Evolutionary conservation across 2,888 invertebrate genomes (phyloP), one percentile per base, ranked within the genome.

Genomic region (Mayetiola destructor): DNA sequence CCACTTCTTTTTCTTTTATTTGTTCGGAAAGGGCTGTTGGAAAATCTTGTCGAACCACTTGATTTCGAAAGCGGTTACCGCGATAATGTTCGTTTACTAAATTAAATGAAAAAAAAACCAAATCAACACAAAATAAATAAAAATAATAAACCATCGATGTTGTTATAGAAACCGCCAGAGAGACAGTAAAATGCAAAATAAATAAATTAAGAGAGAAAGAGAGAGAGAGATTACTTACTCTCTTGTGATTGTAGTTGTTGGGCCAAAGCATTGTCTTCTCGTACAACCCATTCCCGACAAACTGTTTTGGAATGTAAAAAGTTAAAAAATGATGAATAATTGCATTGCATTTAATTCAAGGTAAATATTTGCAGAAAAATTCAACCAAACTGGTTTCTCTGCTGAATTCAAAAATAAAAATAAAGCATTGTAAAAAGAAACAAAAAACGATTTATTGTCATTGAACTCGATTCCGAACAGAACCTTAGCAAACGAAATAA

Each of bases 261-360:
- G 9, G 89, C 88, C 65, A 88, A 69, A 18, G 86, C 88, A 61
- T 85, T 83, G 71, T 89, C 89, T 74, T 89, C 89, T 65, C 86
- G 81, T 32, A 89, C 83, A 63, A 85, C 74, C 87, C 88, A 89
- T 71, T 88, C 85, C 64, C 84, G 80, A 66, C 88, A 84, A 59
- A 88, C 87, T 83, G 74, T 56, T 73, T 74, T 62, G n/a, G n/a
- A n/a, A n/a, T n/a, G n/a, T n/a, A n/a, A n/a, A n/a, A n/a, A n/a
- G n/a, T n/a, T n/a, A n/a, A n/a, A n/a, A n/a, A n/a, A n/a, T n/a
- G n/a, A n/a, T n/a, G n/a, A n/a, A n/a, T n/a, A n/a, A 14, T n/a
- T n/a, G n/a, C 27, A 48, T 48, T 27, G 23, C n/a, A 48, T 27
- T 48, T 48, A 27, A 48, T 48, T 48, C 48, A 48, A 48, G 48